These are phyloP conservation scores for Ailurus styani DNA, from an alignment of 2,113 vertebrate genomes.

Conservation along the genomic window DNA sequence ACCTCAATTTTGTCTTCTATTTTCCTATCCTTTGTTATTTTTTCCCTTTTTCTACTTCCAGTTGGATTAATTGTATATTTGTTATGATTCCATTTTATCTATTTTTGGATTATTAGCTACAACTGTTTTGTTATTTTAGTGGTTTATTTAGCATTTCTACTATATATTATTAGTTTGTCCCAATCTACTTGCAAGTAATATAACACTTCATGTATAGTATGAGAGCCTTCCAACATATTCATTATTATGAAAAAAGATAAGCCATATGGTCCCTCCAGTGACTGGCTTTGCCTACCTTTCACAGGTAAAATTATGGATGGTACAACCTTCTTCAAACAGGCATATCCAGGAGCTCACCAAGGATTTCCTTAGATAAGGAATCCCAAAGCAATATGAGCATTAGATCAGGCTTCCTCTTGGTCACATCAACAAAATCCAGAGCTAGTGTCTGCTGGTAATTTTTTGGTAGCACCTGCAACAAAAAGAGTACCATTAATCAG, in stretches of 20 bases:
- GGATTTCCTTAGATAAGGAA: neutral
- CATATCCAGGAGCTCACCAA: neutral
- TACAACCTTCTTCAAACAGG: neutral
- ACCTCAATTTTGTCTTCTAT: neutral
- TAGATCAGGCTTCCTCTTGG: neutral
- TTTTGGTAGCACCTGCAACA: neutral
- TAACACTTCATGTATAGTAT: neutral
- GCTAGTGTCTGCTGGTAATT: neutral
- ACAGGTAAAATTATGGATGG: neutral
- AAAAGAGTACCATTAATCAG: neutral
- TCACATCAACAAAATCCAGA: neutral
- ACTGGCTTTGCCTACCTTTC: neutral
- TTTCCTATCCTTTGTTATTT: neutral
- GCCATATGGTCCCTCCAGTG: neutral
- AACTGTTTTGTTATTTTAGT: neutral
- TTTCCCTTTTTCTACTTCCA: neutral
- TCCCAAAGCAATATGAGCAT: neutral
- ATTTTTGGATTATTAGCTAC: neutral
- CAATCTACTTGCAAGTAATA: neutral
- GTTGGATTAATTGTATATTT: neutral
- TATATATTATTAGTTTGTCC: neutral
- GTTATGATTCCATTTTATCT: neutral
- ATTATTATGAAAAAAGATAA: neutral
- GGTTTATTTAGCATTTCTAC: neutral
- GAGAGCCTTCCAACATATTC: neutral